phyloP scores from a whole-genome alignment of 2,797 vertebrate genomes.

The Xerus rutilus region DNA sequence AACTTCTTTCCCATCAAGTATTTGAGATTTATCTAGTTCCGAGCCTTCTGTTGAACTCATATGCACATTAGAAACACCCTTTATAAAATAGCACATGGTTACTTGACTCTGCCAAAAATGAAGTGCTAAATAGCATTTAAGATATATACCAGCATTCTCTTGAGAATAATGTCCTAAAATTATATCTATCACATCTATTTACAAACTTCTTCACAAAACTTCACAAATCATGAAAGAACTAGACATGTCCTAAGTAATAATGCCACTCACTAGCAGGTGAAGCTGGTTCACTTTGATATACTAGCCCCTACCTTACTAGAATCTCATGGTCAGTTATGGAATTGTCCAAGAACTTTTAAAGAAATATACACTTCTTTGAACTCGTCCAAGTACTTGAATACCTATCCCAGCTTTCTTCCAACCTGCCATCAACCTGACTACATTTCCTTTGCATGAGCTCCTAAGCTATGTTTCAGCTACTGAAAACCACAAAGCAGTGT shows the following conservation, averaged over 20 bases:
- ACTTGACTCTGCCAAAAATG: not conserved
- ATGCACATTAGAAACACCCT: not conserved
- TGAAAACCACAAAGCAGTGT: not conserved
- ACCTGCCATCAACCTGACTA: not conserved
- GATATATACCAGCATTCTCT: not conserved
- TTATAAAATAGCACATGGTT: not conserved
- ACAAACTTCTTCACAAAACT: not conserved
- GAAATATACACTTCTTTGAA: slow-evolving; percentile 25
- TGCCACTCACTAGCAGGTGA: not conserved
- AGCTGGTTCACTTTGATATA: not conserved
- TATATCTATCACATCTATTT: not conserved
- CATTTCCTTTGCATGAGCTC: not conserved
- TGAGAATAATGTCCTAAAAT: not conserved
- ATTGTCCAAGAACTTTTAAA: not conserved
- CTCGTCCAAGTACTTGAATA: not conserved
- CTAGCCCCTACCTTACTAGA: not conserved
- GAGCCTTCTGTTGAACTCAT: not conserved
- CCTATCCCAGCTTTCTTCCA: not conserved
- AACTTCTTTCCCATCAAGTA: slow-evolving; percentile 48
- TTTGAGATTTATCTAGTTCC: not conserved
- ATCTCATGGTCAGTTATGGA: not conserved
- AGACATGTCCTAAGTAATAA: not conserved
- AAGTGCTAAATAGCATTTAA: not conserved
- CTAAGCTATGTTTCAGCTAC: not conserved
- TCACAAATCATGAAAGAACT: not conserved